These are phyloP conservation scores for Misgurnus anguillicaudatus DNA, from an alignment of 2,113 vertebrate genomes.

Conservation along the genomic window DNA sequence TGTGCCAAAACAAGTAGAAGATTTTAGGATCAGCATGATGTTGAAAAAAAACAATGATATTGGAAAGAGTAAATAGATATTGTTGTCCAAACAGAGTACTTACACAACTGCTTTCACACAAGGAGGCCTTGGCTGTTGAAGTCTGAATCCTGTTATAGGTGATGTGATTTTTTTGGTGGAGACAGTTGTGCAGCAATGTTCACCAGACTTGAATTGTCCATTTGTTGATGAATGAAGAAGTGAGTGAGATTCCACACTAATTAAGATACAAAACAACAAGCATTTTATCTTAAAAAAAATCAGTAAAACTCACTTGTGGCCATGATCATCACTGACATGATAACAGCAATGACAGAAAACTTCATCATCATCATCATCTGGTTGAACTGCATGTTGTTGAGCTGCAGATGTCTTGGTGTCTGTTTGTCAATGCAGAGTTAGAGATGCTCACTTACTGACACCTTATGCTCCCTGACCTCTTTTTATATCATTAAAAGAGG, in stretches of 20 bases:
- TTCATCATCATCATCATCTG: slow-evolving; percentile 49
- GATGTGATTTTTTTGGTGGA: slow-evolving; percentile 45
- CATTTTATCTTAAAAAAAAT: not conserved
- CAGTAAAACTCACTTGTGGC: slow-evolving; percentile 18
- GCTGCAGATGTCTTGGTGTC: slow-evolving; percentile 26
- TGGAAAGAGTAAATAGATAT: not conserved
- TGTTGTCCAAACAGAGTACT: not conserved
- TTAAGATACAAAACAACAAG: not conserved
- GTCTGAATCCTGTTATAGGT: slow-evolving; percentile 66
- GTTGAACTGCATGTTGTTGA: slow-evolving; percentile 62
- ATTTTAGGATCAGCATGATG: not conserved
- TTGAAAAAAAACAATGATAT: not conserved
- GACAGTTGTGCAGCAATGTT: slow-evolving; percentile 62
- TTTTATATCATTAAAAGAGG: slow-evolving; percentile 30
- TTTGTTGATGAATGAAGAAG: slow-evolving; percentile 7
- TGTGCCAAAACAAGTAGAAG: not conserved
- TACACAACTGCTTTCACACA: slow-evolving; percentile 51
- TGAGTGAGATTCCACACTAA: not conserved
- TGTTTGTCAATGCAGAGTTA: slow-evolving; percentile 18
- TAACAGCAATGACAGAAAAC: slow-evolving; percentile 53
- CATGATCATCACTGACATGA: slow-evolving; percentile 43
- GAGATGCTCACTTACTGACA: not conserved
- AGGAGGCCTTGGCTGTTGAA: slow-evolving; percentile 56
- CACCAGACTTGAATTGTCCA: slow-evolving; percentile 32
- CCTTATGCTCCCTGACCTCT: not conserved